Evolutionary conservation across 2,113 vertebrate genomes (phyloP), one percentile per base, ranked within the genome.

Genomic region (Ciconia maguari): DNA sequence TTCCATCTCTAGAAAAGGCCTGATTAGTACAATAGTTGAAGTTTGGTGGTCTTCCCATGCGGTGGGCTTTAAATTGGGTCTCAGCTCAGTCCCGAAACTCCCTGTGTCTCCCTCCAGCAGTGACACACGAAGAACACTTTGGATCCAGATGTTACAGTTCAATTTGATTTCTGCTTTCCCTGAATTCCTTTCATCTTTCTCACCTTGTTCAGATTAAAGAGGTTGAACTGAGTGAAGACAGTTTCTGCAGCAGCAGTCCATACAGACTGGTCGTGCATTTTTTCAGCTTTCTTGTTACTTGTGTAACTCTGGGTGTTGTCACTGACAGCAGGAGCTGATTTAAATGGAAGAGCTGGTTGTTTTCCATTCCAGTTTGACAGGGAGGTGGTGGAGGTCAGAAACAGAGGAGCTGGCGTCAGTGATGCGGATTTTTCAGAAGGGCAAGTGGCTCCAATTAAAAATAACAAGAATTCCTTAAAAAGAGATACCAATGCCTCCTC

Each of bases 401-500:
- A 38, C 3, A 2, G 76, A 92, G 89, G 65, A 94, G 30, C 49
- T 93, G 44, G 90, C 83, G 32, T 91, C 49, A 79, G 44, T 64
- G 41, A n/a, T 87, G 64, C 71, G 57, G 52, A 69, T 93, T 93
- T 95, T 91, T 92, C 69, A 93, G 49, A 82, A 81, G 57, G 61
- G 25, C 90, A 84, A 95, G 90, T 94, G 80, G 57, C 61, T 96
- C 57, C 86, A 95, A 96, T 97, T 97, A 95, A 94, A 90, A 93
- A 87, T 79, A 91, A 87, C 52, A 89, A 36, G 92, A 83, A 93
- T 95, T 94, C 81, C 57, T 89, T 89, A 83, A 84, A 89, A 94
- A 91, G 51, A 84, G 69, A 71, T 61, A 83, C 64, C 60, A 75
- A 3, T 82, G 38, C 81, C 61, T 90, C 48, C 52, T 89, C 69